A percentile compares a stretch with the other conserved stretches of the same genome.
These are phyloP conservation scores for Fistularia tabacaria DNA, from an alignment of 2,797 vertebrate genomes.

Conservation along the genomic window DNA sequence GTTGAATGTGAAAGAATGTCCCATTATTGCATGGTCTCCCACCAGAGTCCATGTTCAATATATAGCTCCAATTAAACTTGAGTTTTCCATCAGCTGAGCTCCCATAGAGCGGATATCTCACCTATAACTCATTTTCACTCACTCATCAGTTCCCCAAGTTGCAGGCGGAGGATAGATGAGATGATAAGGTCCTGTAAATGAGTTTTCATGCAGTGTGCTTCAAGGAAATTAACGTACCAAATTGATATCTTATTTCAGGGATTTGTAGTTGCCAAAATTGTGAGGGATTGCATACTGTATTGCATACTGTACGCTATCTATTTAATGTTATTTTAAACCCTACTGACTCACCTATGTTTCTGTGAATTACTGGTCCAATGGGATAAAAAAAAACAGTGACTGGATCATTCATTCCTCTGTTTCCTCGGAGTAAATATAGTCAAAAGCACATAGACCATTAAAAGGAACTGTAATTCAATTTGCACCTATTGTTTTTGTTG, in stretches of 20 bases:
- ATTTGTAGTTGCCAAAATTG: slow-evolving; percentile 16
- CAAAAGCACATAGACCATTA: too few species aligned
- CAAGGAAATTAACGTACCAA: slow-evolving; percentile 25
- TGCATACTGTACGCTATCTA: too few species aligned
- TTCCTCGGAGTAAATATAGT: too few species aligned
- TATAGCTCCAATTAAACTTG: slow-evolving; percentile 2
- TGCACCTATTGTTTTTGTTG: too few species aligned
- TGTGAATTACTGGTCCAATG: too few species aligned
- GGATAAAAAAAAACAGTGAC: too few species aligned
- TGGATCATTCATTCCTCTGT: too few species aligned
- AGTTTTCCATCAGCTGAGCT: slow-evolving; percentile 15
- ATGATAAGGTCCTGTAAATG: slow-evolving; percentile 44
- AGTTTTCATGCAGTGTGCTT: slow-evolving; percentile 39
- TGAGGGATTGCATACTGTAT: too few species aligned
- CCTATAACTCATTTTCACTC: slow-evolving; percentile 41
- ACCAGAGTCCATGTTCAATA: not conserved
- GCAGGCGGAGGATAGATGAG: slow-evolving; percentile 30
- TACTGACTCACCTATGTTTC: too few species aligned
- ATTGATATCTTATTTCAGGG: slow-evolving; percentile 26
- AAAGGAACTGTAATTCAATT: too few species aligned
- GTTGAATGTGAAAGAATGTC: too few species aligned
- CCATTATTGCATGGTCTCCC: not conserved
- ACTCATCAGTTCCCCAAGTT: slow-evolving; percentile 28
- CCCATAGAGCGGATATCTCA: slow-evolving; percentile 28
- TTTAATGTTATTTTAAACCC: too few species aligned